A percentile compares a stretch with the other conserved stretches of the same genome.
Conservation (phyloP, 1,140 invertebrate genomes). For the Maconellicoccus hirsutus region DNA sequence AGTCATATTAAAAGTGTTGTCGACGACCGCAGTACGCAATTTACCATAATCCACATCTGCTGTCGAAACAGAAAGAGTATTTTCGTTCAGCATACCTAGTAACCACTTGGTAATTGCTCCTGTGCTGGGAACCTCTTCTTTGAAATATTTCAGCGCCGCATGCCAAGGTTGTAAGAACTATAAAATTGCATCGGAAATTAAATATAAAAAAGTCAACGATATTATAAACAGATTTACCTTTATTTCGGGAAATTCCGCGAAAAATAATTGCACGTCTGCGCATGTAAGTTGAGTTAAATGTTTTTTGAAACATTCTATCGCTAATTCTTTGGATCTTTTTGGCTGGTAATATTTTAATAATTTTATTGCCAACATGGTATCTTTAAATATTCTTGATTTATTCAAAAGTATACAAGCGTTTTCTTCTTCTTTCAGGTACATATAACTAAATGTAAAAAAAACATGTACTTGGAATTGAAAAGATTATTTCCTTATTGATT, state of each 20-base stretch:
- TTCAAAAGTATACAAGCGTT: not conserved
- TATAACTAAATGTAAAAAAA: constrained; percentile 8
- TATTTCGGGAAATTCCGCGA: not conserved
- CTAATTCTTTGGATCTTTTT: not conserved
- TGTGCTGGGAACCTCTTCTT: not conserved
- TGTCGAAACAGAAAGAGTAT: not conserved
- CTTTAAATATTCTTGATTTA: not conserved
- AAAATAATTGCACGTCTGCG: not conserved
- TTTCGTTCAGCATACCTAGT: not conserved
- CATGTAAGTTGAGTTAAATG: not conserved
- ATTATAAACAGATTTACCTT: not conserved
- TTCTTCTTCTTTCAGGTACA: not conserved
- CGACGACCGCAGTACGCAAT: not conserved
- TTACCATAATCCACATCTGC: not conserved
- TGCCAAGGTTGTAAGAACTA: constrained; percentile 8
- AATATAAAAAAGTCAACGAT: too few relatives aligned
- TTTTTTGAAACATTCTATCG: not conserved
- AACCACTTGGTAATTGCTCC: not conserved
- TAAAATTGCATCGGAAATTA: too few relatives aligned
- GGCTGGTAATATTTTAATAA: constrained; percentile 11
- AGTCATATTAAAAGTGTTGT: constrained; percentile 6
- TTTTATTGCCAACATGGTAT: not conserved
- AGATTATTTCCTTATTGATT: not conserved
- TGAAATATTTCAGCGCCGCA: not conserved
- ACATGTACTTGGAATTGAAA: not conserved